Base-by-base conservation (phyloP, 1,140 invertebrate genomes). In the Drosophila subpulchrella region DNA sequence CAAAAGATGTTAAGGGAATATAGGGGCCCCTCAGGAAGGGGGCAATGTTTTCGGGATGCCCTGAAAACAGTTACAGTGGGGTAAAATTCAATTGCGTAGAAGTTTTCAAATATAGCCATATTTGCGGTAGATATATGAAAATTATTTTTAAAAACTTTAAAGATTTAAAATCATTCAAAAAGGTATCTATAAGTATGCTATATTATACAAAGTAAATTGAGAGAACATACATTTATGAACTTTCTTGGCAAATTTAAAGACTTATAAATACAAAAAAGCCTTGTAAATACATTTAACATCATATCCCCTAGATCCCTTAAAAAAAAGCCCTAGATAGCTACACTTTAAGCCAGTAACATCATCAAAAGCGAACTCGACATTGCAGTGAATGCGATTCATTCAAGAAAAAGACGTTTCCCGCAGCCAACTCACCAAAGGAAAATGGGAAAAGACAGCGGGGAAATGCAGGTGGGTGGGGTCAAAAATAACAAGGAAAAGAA, bases 401-500 rank as follows among this genome's bases (percentile, higher is more conserved):
- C 10, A 68, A n/a, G 41, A 68, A 17, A 62, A 24, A 17, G 47
- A 61, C 24, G 48, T 41, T 38, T 42, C 27, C 38, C 47, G 12
- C 30, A 47, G 41, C 12, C 38, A 44, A 6, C 55, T 27, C 20
- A 1, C n/a, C 13, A 30, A 32, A 11, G 13, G 17, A 68, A 65
- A 51, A 47, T 36, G 32, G 36, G 12, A 36, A 13, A 34, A 12
- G 10, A n/a, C 10, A 30, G 15, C 8, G 3, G 11, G 27, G 8
- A 48, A 30, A 8, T n/a, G 24, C 17, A 27, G 11, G 34, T 32
- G 6, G 11, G 34, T 32, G 6, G 17, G n/a, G 41, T 27, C 1
- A 42, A 62, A 63, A 34, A n/a, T 13, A 41, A 39, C 34, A 46
- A 32, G 48, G 4, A 47, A 36, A 20, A 30, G 6, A 1, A 11